Evolutionary conservation across 2,113 vertebrate species (phyloP).

Genomic region (Astur gentilis): DNA sequence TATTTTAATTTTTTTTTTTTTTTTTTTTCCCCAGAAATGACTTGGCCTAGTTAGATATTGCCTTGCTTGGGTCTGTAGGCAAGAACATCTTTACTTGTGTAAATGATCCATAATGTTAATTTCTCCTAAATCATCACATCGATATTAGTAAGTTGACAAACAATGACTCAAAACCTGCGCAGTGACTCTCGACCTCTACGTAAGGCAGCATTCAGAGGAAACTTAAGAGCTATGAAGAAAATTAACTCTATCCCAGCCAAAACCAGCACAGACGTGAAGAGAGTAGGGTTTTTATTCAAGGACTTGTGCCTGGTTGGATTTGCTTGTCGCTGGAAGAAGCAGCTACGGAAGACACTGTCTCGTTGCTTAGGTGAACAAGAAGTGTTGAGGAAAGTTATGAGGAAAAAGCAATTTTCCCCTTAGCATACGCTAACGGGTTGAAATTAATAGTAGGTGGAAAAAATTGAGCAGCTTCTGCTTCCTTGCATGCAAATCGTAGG

Average conservation of each 20-base stretch:
- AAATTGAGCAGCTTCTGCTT: not conserved
- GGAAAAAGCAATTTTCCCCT: not conserved
- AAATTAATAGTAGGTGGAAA: not conserved
- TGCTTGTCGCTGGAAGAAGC: not conserved
- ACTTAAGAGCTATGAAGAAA: not conserved
- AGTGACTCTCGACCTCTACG: not conserved
- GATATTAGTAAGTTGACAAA: not conserved
- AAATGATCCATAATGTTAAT: not conserved
- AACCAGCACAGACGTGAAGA: not conserved
- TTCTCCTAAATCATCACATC: not conserved
- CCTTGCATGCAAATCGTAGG: not conserved
- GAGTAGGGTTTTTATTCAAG: not conserved
- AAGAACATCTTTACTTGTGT: not conserved
- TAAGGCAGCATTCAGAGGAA: not conserved
- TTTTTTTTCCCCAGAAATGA: not conserved
- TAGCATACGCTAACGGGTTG: not conserved
- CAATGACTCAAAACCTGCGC: accelerated
- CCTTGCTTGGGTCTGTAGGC: not conserved
- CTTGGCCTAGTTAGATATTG: not conserved
- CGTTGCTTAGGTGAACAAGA: not conserved
- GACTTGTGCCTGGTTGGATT: not conserved
- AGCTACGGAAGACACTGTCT: not conserved
- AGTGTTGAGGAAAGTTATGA: not conserved
- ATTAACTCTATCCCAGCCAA: no score
- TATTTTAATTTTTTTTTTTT: not conserved